phyloP scores from a whole-genome alignment of 2,797 vertebrate species.

The Helicolenus hilgendorfi region DNA sequence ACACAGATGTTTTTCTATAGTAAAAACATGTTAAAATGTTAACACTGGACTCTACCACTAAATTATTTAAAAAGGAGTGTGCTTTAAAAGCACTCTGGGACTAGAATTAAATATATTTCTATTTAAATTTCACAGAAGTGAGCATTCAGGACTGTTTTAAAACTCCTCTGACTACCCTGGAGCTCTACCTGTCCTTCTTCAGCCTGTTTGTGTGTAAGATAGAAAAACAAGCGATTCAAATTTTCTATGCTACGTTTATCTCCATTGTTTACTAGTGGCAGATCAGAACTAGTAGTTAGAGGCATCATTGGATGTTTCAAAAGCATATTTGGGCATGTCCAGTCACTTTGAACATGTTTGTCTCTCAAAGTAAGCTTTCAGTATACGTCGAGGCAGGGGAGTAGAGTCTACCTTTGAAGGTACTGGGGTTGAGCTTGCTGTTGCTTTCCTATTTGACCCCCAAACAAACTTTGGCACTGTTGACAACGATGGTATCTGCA shows the following conservation, averaged over 20 bases:
- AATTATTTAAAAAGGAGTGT: neutral
- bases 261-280: conserved; percentile 57
- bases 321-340: conserved; percentile 74
- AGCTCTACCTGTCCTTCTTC: neutral
- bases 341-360: conserved; percentile 63
- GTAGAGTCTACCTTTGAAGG: conserved; percentile 17
- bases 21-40: neutral
- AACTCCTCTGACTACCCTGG: neutral
- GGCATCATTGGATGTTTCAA: conserved; percentile 46
- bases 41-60: neutral
- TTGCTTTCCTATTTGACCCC: conserved; percentile 42
- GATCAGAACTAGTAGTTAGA: conserved; percentile 61
- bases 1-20: neutral
- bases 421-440: conserved; percentile 15
- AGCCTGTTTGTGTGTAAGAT: neutral
- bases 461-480: conserved; percentile 48
- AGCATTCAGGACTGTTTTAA: neutral
- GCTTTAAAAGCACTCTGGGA: neutral
- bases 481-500: conserved; percentile 65
- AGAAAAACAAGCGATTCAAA: conserved; percentile 30
- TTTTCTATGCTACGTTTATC: conserved; percentile 30
- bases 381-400: conserved; percentile 45
- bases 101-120: neutral
- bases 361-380: conserved; percentile 34
- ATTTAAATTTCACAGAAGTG: neutral